phyloP scores from a whole-genome alignment of 2,888 invertebrate genomes.

The Sipha maydis region DNA sequence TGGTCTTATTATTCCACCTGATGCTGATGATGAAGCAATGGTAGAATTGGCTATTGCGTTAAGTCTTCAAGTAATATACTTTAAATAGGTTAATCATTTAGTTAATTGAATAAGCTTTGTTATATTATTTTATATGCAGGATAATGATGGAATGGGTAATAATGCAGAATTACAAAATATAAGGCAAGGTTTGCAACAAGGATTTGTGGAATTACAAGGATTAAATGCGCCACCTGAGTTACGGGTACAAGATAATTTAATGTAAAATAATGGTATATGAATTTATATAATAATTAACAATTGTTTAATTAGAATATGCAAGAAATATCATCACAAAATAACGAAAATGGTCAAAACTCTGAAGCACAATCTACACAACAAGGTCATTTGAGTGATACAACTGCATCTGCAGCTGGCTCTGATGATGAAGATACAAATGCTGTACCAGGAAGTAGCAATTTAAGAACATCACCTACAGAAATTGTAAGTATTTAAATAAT shows the following conservation, averaged over 20 bases:
- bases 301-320: slow-evolving; percentile 70
- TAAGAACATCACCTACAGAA: slow-evolving; percentile 85
- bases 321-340: slow-evolving; percentile 67
- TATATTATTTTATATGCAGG: slow-evolving; percentile 48
- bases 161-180: slow-evolving; percentile 71
- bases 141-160: slow-evolving; percentile 71
- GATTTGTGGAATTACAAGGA: slow-evolving; percentile 66
- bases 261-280: not conserved
- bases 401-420: slow-evolving; percentile 87
- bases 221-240: slow-evolving; percentile 67
- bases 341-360: slow-evolving; percentile 63
- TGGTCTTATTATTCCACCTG: slow-evolving; percentile 82
- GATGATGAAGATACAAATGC: slow-evolving; percentile 96
- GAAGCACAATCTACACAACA: slow-evolving; percentile 54
- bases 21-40: slow-evolving; percentile 96
- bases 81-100: not conserved
- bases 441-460: slow-evolving; percentile 92
- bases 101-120: not conserved
- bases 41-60: slow-evolving; percentile 95
- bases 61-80: slow-evolving; percentile 76
- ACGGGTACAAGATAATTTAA: slow-evolving; percentile 66
- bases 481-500: slow-evolving; percentile 69
- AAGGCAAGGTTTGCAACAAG: slow-evolving; percentile 68
- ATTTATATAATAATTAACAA: slow-evolving; percentile 63
- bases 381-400: slow-evolving; percentile 81